These are phyloP conservation scores for Styela plicata DNA, from an alignment of 23 tunicate species.

Conservation along the genomic window DNA sequence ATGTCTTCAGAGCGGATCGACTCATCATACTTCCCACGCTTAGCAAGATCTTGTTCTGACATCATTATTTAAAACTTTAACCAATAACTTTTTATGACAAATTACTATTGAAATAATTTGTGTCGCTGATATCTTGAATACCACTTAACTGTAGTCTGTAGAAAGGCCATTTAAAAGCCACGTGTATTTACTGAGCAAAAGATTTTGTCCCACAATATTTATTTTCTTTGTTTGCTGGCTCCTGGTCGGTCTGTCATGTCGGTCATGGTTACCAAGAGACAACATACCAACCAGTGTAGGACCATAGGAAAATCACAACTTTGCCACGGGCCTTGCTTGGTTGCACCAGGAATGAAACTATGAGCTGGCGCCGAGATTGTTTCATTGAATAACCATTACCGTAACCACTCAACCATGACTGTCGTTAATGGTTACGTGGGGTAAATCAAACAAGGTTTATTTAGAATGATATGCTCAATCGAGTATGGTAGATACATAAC, in stretches of 20 bases:
- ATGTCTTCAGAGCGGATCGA: no score
- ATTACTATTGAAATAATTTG: no score
- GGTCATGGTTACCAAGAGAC: neutral
- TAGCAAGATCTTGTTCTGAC: no score
- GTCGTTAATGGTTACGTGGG: no score
- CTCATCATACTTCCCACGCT: no score
- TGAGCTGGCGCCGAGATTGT: neutral
- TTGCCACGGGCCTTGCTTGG: neutral
- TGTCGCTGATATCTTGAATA: neutral
- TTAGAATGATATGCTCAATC: no score
- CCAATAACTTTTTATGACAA: no score
- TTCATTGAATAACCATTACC: neutral
- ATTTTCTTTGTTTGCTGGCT: neutral
- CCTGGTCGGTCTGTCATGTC: neutral
- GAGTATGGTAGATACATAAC: no score
- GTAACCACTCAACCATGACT: neutral
- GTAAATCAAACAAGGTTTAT: no score
- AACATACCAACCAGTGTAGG: neutral
- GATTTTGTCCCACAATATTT: neutral
- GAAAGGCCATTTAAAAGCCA: neutral
- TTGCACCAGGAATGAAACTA: no score
- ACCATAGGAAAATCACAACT: neutral
- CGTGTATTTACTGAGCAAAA: neutral
- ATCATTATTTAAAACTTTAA: no score
- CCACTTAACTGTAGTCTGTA: neutral